Evolutionary conservation across 2,113 vertebrate genomes (phyloP), one percentile per base, ranked within the genome.

Genomic region (Tautogolabrus adspersus): DNA sequence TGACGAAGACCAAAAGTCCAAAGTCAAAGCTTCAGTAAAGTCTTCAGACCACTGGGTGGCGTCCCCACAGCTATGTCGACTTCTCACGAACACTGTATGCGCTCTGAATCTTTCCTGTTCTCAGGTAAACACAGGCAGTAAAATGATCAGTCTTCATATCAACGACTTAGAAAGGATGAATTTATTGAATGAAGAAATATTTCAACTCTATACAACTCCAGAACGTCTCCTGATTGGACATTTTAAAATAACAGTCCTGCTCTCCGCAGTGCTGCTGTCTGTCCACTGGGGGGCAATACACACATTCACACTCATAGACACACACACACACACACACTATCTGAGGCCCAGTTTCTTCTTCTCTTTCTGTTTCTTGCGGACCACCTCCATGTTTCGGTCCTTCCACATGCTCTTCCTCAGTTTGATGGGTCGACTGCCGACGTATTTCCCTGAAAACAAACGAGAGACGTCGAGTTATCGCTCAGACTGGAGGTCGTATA

Each of bases 381-480:
- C 97, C 0, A 97, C 93, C 3, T 98, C 96, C 6, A 98, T 92
- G 85, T 98, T 98, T 26, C 96, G 93, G 79, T 98, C 97, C 82
- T 95, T 97, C 97, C 97, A 98, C 95, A 96, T 96, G 87, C 96
- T 97, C 89, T 98, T 98, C 57, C 97, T 94, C 55, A 98, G 92
- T 75, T 98, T 98, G 91, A 98, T 98, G n/a, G 97, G 97, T 6
- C 97, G 95, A 5, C 96, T 97, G 62, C 97, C 97, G 3, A 98
- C 97, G 0, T 98, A 98, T 63, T 96, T 98, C 37, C 97, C 97
- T 98, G 82, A 19, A 52, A n/a, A 49, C 16, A 49, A 19, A 52
- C 49, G 8, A 49, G 15, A 49, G 15, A 49, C 15, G 15, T 19
- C 1, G 47, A 46, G 47, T 49, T 6, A 49, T 49, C 7, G 3